phyloP scores from a whole-genome alignment of 2,888 invertebrate species.

The Drosophila suboccidentalis region DNA sequence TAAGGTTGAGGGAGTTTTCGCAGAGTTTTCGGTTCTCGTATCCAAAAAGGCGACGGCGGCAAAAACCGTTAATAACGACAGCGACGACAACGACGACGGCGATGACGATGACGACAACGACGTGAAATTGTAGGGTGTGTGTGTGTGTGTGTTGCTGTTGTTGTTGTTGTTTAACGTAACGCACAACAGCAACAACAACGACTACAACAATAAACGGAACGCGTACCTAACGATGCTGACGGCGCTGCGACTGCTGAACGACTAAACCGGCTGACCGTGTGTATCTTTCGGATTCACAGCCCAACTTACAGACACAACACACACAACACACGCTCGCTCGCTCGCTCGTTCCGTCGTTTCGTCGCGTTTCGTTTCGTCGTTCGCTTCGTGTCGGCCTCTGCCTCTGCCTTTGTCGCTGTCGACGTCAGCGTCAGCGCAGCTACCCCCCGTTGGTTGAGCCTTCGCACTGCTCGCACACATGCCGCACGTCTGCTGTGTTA shows the following conservation, averaged over 20 bases:
- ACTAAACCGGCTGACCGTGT: slow-evolving; percentile 83
- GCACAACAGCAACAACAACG: slow-evolving; percentile 44
- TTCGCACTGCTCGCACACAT: slow-evolving; percentile 21
- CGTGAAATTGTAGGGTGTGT: slow-evolving; percentile 33
- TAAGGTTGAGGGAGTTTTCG: slow-evolving; percentile 36
- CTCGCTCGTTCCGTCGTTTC: neutral
- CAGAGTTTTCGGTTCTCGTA: slow-evolving; percentile 26
- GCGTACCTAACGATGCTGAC: slow-evolving; percentile 74
- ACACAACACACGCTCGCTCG: neutral
- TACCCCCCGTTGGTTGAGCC: slow-evolving; percentile 53
- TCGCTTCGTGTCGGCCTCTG: slow-evolving; percentile 9
- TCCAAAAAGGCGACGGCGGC: slow-evolving; percentile 34
- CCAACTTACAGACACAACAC: slow-evolving; percentile 29
- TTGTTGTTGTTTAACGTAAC: slow-evolving; percentile 53
- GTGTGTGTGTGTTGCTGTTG: slow-evolving; percentile 37
- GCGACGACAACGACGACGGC: slow-evolving; percentile 26
- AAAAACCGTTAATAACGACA: slow-evolving; percentile 15
- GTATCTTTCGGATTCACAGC: slow-evolving; percentile 44
- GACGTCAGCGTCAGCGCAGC: slow-evolving; percentile 38
- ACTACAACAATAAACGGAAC: slow-evolving; percentile 54
- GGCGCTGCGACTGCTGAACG: slow-evolving; percentile 85
- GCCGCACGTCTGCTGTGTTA: neutral
- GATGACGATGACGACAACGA: slow-evolving; percentile 35
- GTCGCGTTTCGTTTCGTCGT: slow-evolving; percentile 10
- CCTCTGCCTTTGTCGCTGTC: slow-evolving; percentile 8